phyloP scores from a whole-genome alignment of 1,140 invertebrate species.

The Eubasilissa regina region DNA sequence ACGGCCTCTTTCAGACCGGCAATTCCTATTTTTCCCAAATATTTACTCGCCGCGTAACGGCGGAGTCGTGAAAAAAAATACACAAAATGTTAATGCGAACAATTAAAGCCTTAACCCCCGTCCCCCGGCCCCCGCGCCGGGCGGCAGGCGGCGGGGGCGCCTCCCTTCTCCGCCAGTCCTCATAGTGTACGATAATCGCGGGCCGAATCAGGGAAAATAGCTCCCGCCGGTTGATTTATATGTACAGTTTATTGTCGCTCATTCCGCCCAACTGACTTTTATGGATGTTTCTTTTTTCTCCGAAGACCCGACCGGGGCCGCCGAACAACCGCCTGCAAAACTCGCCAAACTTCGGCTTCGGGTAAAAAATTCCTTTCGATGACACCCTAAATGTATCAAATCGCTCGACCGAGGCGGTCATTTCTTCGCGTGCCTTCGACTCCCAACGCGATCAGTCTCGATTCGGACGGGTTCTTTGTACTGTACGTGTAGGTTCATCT shows the following conservation, averaged over 20 bases:
- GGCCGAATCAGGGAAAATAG: conserved; percentile 64
- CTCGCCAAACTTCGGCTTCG: background rate
- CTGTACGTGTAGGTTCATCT: conserved; percentile 36
- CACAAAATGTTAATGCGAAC: conserved; percentile 60
- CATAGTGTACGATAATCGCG: conserved; percentile 62
- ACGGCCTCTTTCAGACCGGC: conserved; percentile 36
- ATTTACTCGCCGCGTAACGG: conserved; percentile 48
- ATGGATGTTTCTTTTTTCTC: conserved; percentile 63
- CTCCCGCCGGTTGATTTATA: conserved; percentile 64
- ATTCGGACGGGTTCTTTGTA: conserved; percentile 29
- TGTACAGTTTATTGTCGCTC: conserved; percentile 66
- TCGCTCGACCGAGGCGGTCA: background rate
- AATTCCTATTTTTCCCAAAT: conserved; percentile 53
- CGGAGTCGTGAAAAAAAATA: conserved; percentile 36
- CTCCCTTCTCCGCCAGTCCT: conserved; percentile 47
- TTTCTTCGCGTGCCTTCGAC: background rate
- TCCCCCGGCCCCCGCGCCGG: conserved; percentile 7
- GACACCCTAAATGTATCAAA: background rate
- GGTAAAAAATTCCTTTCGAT: background rate
- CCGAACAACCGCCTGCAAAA: background rate
- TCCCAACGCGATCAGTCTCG: background rate
- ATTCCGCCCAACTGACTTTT: conserved; percentile 65
- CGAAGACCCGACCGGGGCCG: conserved; percentile 11
- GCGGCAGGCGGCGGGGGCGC: background rate
- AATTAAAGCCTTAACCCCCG: conserved; percentile 56